Conservation (phyloP, 2,888 invertebrate genomes). For the Sicus ferrugineus region DNA sequence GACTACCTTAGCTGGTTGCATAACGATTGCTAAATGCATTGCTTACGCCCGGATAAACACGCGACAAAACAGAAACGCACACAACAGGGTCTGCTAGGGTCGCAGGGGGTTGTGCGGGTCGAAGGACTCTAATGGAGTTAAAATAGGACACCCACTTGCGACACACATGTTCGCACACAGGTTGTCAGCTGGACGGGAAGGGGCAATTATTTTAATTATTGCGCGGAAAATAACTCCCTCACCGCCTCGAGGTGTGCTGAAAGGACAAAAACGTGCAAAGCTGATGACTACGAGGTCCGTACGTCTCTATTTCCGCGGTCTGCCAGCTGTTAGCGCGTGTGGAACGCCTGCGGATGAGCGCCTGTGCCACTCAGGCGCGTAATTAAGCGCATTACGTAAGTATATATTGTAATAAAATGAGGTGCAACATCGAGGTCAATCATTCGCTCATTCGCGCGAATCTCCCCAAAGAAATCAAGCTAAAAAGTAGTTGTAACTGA, state of each 20-base stretch:
- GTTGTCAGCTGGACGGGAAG: constrained; percentile 32
- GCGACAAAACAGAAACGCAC: constrained; percentile 54
- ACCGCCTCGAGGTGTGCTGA: background rate
- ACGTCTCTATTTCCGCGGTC: constrained; percentile 14
- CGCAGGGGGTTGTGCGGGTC: background rate
- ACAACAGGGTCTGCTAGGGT: background rate
- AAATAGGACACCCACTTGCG: constrained; percentile 13
- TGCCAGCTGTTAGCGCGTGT: constrained; percentile 43
- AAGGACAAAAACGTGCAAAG: background rate
- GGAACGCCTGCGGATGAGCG: background rate
- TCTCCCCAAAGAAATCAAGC: constrained; percentile 62
- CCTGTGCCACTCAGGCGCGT: constrained; percentile 48
- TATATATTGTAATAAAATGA: no score
- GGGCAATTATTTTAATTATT: constrained; percentile 58
- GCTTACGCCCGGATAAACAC: constrained; percentile 55
- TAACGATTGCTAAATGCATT: constrained; percentile 48
- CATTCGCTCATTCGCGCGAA: constrained; percentile 36
- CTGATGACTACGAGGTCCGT: background rate
- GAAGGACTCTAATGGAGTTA: constrained; percentile 15
- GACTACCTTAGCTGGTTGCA: constrained; percentile 1
- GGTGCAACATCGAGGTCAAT: constrained; percentile 32
- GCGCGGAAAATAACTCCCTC: constrained; percentile 35
- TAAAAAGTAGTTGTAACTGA: constrained; percentile 53
- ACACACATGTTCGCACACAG: background rate
- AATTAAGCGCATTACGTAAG: constrained; percentile 59